Base-by-base conservation (phyloP, 2,797 vertebrate species). In the Capromys pilorides region DNA sequence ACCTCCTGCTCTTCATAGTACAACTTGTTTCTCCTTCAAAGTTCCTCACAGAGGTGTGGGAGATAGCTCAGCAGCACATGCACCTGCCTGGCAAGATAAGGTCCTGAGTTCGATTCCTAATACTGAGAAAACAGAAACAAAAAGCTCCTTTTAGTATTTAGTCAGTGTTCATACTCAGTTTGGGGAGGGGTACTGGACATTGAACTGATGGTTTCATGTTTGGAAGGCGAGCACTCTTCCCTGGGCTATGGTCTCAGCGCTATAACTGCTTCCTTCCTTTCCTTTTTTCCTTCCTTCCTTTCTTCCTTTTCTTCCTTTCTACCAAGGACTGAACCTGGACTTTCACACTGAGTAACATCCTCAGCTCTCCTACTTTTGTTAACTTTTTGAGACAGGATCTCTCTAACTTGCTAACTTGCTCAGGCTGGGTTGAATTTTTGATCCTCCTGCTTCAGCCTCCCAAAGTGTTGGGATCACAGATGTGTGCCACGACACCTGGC, bases 21-120 rank as follows among this genome's bases (percentile, higher is more conserved):
- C 79, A 79, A 51, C 24, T 57, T 92, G 36, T 69, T 83, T 79
- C 54, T 61, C 77, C 45, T 93, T 84, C 67, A 73, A 87, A 88
- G 24, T 51, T 81, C 24, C 64, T 78, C 31, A 69, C 54, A 54
- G 54, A 14, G 54, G 54, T 2, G 14, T 54, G 14, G 54, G 54
- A 54, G 54, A 54, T 18, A 16, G 54, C 54, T 54, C 13, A 54
- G 54, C 54, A 54, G 3, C 54, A 54, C 14, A 18, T 54, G 54
- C 16, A 54, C 13, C 54, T 54, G 54, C 54, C 51, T 51, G 51
- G 51, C 51, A 51, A 51, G 51, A 2, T 4, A 54, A 54, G 54
- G 54, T 54, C 54, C 14, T 54, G 54, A 54, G 54, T 54, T 54
- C 3, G 54, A 54, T 54, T 14, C 54, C 54, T 14, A 54, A 14